phyloP scores from a whole-genome alignment of 2,797 vertebrate species.

The Coregonus ussuriensis region DNA sequence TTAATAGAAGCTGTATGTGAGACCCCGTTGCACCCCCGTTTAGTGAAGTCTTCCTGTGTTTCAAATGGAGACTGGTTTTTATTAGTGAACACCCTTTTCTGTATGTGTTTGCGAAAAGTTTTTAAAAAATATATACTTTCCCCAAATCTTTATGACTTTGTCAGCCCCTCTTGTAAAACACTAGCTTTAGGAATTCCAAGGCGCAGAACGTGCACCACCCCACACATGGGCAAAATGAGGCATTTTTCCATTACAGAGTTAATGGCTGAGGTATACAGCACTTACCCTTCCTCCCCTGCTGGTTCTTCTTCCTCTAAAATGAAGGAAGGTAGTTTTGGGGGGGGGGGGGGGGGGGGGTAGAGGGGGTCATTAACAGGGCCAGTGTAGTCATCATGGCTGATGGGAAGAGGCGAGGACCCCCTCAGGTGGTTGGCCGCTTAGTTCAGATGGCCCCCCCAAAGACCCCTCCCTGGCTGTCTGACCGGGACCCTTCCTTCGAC shows the following conservation, averaged over 20 bases:
- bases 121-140: too few relatives aligned
- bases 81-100: conserved; percentile 43
- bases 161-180: conserved; percentile 49
- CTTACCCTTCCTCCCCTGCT: conserved; percentile 50
- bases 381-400: conserved; percentile 69
- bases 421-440: neutral
- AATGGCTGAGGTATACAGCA: conserved; percentile 66
- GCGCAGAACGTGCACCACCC: conserved; percentile 45
- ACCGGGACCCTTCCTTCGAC: conserved; percentile 46
- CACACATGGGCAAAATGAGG: conserved; percentile 57
- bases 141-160: conserved; percentile 29
- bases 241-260: conserved; percentile 81
- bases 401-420: conserved; percentile 49
- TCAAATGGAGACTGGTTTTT: conserved; percentile 44
- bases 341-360: neutral
- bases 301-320: conserved; percentile 72
- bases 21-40: conserved; percentile 17
- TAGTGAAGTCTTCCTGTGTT: conserved; percentile 47
- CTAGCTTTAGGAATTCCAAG: conserved; percentile 60
- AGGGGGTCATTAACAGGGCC: conserved; percentile 63
- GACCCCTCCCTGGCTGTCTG: conserved; percentile 37
- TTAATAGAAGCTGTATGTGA: conserved; percentile 19
- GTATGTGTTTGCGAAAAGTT: too few relatives aligned
- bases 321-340: conserved; percentile 33
- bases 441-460: neutral